Evolutionary conservation across 2,113 vertebrate genomes (phyloP).

Genomic region (Tyrannus savana): DNA sequence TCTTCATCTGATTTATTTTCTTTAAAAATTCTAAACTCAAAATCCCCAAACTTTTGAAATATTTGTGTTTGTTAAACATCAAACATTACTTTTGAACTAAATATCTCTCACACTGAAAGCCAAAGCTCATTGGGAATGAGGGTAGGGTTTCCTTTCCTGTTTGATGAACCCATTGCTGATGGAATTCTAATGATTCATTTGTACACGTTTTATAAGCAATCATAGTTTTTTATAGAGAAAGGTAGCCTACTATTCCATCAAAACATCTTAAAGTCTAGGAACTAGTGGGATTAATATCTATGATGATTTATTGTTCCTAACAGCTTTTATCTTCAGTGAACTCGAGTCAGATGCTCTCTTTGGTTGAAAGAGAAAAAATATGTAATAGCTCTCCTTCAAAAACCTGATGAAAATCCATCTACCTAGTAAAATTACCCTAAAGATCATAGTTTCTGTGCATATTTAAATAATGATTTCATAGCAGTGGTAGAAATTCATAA

Average conservation of each 20-base stretch:
- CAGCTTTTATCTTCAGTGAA: background rate
- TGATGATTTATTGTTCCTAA: background rate
- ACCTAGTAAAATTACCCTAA: background rate
- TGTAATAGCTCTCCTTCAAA: background rate
- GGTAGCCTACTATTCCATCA: background rate
- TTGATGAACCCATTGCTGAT: background rate
- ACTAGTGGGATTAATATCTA: background rate
- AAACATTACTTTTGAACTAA: background rate
- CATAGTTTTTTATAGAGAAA: background rate
- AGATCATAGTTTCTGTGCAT: background rate
- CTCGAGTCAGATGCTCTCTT: background rate
- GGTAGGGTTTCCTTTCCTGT: background rate
- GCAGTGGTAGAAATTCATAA: background rate
- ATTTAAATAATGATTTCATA: background rate
- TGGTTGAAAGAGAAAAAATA: background rate
- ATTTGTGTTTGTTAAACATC: background rate
- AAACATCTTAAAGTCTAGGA: background rate
- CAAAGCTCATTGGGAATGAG: background rate
- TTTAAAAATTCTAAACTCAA: slow-evolving; percentile 10
- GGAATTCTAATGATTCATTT: background rate
- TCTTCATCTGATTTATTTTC: slow-evolving; percentile 13
- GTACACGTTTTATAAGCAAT: background rate
- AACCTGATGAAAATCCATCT: background rate
- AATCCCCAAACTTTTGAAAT: background rate
- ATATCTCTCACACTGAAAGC: background rate